Base-by-base conservation (phyloP, 2,888 invertebrate genomes). In the Anticlea derivata region DNA sequence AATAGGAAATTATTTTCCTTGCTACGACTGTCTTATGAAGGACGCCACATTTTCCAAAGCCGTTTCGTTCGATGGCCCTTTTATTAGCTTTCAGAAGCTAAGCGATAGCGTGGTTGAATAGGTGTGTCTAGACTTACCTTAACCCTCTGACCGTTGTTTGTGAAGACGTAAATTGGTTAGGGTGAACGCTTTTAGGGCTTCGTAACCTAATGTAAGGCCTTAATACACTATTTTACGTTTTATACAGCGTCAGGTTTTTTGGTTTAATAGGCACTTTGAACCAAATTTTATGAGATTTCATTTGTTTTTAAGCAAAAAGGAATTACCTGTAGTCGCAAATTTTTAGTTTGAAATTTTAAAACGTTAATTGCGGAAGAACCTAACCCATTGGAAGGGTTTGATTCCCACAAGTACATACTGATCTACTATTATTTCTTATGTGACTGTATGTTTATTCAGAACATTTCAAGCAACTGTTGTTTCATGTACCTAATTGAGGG, bases 71-170 rank as follows among this genome's bases (percentile, higher is more conserved):
- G 7, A 31, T 24, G 30, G 50, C 47, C 39, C 50, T 54, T 61
- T 58, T 67, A 60, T 60, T 54, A 55, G 61, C 44, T 30, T 48
- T 31, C 11, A 53, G 37, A 52, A 43, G 43, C 53, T 44, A 39
- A 39, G 39, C 48, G 38, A 31, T 53, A 48, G 39, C 30, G 39
- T 39, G 7, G 30, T 45, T 48, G 34, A 53, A 49, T 45, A 37
- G 34, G 43, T 44, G 31, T 30, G 44, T 53, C 53, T 48, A 48
- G 50, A 46, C 45, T 7, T 30, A 51, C 40, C 22, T 35, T 11
- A 30, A 41, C n/a, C 29, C 40, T 8, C 34, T 38, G 22, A 41
- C 10, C 29, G 47, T 33, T 40, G 39, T 47, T 46, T 43, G 31
- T 33, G 33, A 37, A 23, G 33, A 38, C 27, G 13, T 46, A 41